A percentile compares a stretch with the other conserved stretches of the same genome.
phyloP scores from a whole-genome alignment of 2,113 vertebrate species.

The Phrynosoma platyrhinos region DNA sequence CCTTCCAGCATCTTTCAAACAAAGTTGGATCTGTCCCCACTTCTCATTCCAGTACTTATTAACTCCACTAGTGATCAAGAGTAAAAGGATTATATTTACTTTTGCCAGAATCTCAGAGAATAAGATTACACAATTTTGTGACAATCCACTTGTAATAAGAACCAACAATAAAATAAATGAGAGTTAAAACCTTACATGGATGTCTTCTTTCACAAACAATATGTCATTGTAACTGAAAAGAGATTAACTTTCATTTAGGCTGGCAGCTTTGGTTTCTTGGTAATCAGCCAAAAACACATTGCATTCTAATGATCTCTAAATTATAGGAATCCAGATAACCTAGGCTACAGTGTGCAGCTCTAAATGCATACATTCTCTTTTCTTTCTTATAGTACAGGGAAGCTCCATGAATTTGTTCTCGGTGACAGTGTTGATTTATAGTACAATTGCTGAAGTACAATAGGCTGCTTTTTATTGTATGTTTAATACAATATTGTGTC shows the following conservation, averaged over 20 bases:
- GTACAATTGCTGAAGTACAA: background rate
- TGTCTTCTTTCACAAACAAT: background rate
- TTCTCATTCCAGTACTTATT: conserved; percentile 1
- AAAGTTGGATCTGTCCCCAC: background rate
- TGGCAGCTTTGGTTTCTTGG: conserved; percentile 8
- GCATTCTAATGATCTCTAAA: background rate
- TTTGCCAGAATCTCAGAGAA: conserved; percentile 7
- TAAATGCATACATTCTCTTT: background rate
- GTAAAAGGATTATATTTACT: conserved; percentile 8
- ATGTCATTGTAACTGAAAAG: conserved; percentile 7
- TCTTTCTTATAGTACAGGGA: background rate
- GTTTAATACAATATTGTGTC: background rate
- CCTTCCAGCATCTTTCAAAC: background rate
- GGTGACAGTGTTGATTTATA: background rate
- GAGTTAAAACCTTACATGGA: background rate
- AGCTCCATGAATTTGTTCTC: background rate
- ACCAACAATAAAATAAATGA: background rate
- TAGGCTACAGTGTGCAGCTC: background rate
- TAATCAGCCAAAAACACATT: background rate
- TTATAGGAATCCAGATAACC: background rate
- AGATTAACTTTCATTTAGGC: conserved; percentile 5
- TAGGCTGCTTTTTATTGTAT: too few relatives aligned
- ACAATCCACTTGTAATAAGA: conserved; percentile 17
- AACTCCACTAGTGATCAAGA: conserved; percentile 6
- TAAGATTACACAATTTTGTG: conserved; percentile 15